Evolutionary conservation across 2,113 vertebrate genomes (phyloP).

Genomic region (Epinephelus cyanopodus): DNA sequence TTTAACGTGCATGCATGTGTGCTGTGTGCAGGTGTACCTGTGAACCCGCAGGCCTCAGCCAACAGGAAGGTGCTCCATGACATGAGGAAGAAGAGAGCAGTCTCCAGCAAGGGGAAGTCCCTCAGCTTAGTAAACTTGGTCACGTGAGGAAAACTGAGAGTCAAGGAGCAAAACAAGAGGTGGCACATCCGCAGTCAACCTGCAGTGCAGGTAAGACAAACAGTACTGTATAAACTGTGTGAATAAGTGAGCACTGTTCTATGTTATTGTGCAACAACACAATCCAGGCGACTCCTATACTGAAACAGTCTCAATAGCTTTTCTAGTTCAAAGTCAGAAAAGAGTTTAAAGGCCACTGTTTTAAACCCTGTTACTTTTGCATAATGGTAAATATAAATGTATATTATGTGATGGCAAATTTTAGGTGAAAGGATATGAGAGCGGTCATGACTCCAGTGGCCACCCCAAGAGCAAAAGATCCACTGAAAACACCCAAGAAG

Average conservation of each 20-base stretch:
- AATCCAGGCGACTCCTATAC: not conserved
- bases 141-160: conserved; percentile 84
- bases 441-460: conserved; percentile 95
- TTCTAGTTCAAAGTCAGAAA: not conserved
- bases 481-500: conserved; percentile 96
- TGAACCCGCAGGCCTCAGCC: conserved; percentile 96
- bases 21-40: conserved; percentile 82
- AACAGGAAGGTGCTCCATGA: conserved; percentile 99
- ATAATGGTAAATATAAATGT: not conserved
- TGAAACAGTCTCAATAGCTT: not conserved
- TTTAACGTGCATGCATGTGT: not conserved
- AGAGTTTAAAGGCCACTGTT: not conserved
- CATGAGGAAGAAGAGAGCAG: conserved; percentile 97
- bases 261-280: not conserved
- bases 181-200: not conserved
- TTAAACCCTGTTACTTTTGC: not conserved
- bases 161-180: conserved; percentile 66
- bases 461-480: conserved; percentile 95
- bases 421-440: conserved; percentile 91
- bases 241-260: not conserved
- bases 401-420: not conserved
- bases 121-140: conserved; percentile 97
- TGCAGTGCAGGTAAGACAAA: not conserved
- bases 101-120: conserved; percentile 95
- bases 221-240: no score